Percentiles rank a stretch among this genome's conserved stretches.
These are phyloP conservation scores for Temnothorax nylanderi DNA, from an alignment of 1,140 invertebrate genomes.

Conservation along the genomic window DNA sequence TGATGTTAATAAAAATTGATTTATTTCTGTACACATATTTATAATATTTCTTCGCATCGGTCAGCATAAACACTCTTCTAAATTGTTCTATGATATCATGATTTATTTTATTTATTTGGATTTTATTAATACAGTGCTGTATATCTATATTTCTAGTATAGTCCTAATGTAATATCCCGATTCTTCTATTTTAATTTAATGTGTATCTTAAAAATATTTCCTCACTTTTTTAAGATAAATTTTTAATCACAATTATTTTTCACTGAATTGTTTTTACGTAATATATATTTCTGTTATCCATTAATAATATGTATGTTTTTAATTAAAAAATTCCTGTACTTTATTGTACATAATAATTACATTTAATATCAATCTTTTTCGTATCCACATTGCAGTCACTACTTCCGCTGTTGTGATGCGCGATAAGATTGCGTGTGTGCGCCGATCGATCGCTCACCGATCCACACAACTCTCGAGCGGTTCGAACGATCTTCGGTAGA, in stretches of 20 bases:
- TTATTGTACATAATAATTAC: constrained; percentile 5
- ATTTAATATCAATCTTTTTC: neutral
- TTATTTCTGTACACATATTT: neutral
- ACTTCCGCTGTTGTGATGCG: neutral
- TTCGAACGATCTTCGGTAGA: constrained; percentile 43
- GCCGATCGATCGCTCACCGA: constrained; percentile 24
- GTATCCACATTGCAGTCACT: neutral
- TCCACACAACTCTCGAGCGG: neutral
- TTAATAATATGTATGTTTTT: neutral
- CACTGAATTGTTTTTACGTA: neutral
- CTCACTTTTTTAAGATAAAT: neutral
- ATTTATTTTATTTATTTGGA: neutral
- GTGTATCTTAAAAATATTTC: neutral
- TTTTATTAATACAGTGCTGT: neutral
- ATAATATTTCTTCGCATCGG: neutral
- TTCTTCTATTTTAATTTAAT: neutral
- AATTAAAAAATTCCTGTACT: constrained; percentile 1
- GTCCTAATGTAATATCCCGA: neutral
- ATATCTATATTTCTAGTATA: neutral
- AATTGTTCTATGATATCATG: neutral
- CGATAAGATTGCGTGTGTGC: constrained; percentile 34
- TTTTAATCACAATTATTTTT: neutral
- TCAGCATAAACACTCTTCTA: neutral
- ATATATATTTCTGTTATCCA: neutral
- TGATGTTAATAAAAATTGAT: neutral